Base-by-base conservation (phyloP, 1,140 invertebrate species). In the Sarcophaga peregrina region DNA sequence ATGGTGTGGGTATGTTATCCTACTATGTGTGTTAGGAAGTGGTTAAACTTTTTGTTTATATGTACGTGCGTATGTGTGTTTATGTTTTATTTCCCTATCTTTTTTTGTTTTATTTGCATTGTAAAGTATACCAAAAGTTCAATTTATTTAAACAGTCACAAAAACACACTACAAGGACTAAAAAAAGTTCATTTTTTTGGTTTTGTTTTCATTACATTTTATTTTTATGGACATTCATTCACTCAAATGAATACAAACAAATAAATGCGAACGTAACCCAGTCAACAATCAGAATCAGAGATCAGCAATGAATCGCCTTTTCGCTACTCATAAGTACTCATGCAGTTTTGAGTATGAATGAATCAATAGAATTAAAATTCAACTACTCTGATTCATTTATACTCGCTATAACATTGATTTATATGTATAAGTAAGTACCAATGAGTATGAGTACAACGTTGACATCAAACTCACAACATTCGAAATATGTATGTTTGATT, bases 91-190 rank as follows among this genome's bases (percentile, higher is more conserved):
- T 68, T 68, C 20, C 3, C 20, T 68, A 15, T 25, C 7, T 20
- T 8, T 20, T 68, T 68, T 68, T 68, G n/a, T 25, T 68, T 68
- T 37, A 37, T 37, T 17, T 20, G 62, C 20, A 20, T 20, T 68
- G 62, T 20, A 68, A 68, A 68, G 62, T 25, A 68, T 20, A 68
- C 62, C 62, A 9, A 68, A 68, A 68, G 62, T 68, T 68, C 62
- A 68, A 68, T 68, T 68, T 68, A 68, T 68, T 68, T 68, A 68
- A 68, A 68, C 62, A 68, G 17, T 68, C 62, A 20, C 62, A 68
- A 68, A 68, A 68, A 68, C 17, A 68, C 17, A 68, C 62, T 9
- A 68, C 62, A 68, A 68, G 62, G 62, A 68, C 62, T 25, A 37
- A 37, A 37, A 37, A 37, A 68, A 68, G 62, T 58, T 58, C 7